phyloP scores from a whole-genome alignment of 2,113 vertebrate species.

The Athene noctua region DNA sequence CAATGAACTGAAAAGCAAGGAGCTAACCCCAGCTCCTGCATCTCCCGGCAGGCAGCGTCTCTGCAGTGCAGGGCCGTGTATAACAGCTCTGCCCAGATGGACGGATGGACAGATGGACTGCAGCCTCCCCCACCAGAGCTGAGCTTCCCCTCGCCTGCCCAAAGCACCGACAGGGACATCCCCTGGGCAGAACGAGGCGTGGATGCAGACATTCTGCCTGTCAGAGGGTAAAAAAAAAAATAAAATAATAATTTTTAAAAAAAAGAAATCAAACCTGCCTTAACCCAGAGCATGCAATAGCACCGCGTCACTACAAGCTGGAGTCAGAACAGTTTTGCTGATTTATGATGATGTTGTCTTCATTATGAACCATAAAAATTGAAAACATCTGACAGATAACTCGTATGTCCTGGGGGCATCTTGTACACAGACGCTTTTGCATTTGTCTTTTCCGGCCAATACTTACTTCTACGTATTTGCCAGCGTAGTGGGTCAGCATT shows the following conservation, averaged over 20 bases:
- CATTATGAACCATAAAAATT: background rate
- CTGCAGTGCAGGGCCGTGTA: background rate
- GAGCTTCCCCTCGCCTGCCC: background rate
- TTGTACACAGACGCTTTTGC: background rate
- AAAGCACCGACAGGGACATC: accelerated
- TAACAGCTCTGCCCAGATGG: background rate
- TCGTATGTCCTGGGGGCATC: background rate
- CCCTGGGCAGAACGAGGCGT: background rate
- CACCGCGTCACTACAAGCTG: accelerated
- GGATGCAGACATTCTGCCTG: background rate
- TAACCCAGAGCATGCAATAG: background rate
- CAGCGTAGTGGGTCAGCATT: background rate
- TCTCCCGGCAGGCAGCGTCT: background rate
- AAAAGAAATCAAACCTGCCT: no score
- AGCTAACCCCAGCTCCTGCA: accelerated
- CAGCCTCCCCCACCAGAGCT: background rate
- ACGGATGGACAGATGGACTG: accelerated
- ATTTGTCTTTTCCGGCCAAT: background rate
- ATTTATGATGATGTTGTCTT: background rate
- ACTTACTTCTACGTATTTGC: background rate
- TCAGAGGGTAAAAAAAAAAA: background rate
- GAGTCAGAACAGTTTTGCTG: background rate
- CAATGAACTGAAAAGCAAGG: background rate
- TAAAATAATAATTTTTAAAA: background rate
- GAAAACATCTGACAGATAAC: background rate